Percentiles rank a stretch among this genome's conserved stretches.
Conservation (phyloP, 92 coral and sea anemone genomes). For the Micromussa lordhowensis region DNA sequence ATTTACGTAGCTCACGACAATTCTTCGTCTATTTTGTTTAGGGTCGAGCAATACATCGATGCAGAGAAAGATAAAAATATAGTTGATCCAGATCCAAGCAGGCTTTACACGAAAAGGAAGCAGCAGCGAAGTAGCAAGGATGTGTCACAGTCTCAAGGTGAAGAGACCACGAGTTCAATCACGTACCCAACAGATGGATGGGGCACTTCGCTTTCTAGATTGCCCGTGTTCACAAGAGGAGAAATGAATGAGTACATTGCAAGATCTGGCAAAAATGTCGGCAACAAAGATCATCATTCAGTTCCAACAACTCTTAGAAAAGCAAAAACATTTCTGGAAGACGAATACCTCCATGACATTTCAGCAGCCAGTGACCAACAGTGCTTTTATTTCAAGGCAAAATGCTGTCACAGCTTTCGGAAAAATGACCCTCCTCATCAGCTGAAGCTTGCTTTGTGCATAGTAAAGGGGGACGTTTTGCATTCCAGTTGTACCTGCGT, state of each 20-base stretch:
- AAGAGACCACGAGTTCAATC: too few relatives aligned
- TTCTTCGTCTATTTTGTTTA: too few relatives aligned
- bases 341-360: slow-evolving; percentile 47
- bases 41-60: too few relatives aligned
- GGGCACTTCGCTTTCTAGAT: slow-evolving; percentile 25
- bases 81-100: too few relatives aligned
- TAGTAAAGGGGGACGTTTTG: slow-evolving; percentile 52
- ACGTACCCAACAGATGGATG: too few relatives aligned
- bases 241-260: slow-evolving; percentile 23
- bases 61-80: too few relatives aligned
- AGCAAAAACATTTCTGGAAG: slow-evolving; percentile 67
- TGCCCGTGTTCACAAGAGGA: slow-evolving; percentile 28
- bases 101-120: slow-evolving; percentile 25
- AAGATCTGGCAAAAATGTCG: slow-evolving; percentile 32
- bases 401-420: slow-evolving; percentile 58
- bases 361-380: slow-evolving; percentile 52
- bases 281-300: slow-evolving; percentile 41
- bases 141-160: background rate
- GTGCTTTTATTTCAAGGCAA: slow-evolving; percentile 48
- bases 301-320: slow-evolving; percentile 68
- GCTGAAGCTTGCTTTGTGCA: slow-evolving; percentile 52
- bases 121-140: background rate
- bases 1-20: too few relatives aligned
- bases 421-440: slow-evolving; percentile 49
- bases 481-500: slow-evolving; percentile 57